Evolutionary conservation across 2,888 invertebrate species (phyloP).

Genomic region (Meghimatium bilineatum): DNA sequence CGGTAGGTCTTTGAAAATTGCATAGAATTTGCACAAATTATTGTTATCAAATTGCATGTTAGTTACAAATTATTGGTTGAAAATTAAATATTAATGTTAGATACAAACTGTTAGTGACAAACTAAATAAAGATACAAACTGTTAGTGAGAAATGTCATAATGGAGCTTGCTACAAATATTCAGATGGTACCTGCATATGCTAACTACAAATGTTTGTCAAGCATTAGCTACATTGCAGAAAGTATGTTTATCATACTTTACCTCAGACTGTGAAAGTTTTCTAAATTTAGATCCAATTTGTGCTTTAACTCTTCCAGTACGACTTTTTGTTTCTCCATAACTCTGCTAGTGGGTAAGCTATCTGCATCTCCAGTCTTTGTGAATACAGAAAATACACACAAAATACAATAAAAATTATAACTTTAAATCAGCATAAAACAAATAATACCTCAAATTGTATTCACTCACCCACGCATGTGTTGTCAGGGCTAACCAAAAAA

Average conservation of each 20-base stretch:
- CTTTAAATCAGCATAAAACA: background rate
- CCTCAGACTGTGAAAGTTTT: slow-evolving; percentile 73
- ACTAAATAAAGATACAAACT: too few relatives aligned
- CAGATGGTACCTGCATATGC: too few relatives aligned
- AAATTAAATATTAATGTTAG: too few relatives aligned
- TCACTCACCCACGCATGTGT: too few relatives aligned
- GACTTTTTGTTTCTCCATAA: slow-evolving; percentile 91
- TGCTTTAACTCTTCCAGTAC: slow-evolving; percentile 82
- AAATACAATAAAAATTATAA: background rate
- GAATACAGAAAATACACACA: background rate
- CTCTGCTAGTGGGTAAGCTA: slow-evolving; percentile 81
- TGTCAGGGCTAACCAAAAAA: too few relatives aligned
- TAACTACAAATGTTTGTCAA: background rate
- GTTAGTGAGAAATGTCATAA: too few relatives aligned
- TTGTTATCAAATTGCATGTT: too few relatives aligned
- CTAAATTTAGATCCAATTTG: slow-evolving; percentile 76
- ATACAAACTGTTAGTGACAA: too few relatives aligned
- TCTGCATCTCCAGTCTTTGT: slow-evolving; percentile 85
- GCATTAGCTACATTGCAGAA: background rate
- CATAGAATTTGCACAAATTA: too few relatives aligned
- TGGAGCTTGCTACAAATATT: background rate
- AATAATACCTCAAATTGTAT: background rate
- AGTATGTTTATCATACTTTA: slow-evolving; percentile 44
- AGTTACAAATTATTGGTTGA: too few relatives aligned
- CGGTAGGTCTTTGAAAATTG: too few relatives aligned